Evolutionary conservation across 2,888 invertebrate genomes (phyloP).

Genomic region (Machimus rusticus): DNA sequence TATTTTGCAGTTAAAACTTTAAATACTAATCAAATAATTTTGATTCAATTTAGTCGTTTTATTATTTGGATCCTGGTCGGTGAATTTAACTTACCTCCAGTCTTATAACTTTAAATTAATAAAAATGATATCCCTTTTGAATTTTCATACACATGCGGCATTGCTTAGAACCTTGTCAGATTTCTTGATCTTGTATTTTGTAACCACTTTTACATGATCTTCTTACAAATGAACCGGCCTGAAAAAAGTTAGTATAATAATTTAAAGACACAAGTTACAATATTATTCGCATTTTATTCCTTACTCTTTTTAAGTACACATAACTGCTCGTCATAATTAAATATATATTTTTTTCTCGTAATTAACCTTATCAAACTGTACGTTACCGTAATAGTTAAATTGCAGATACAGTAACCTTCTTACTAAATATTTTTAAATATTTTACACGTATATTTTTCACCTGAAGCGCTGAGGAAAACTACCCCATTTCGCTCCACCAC

Average conservation of each 20-base stretch:
- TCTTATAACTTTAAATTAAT: too few relatives aligned
- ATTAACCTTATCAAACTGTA: conserved; percentile 34
- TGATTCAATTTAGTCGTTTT: too few relatives aligned
- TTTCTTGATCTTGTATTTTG: not conserved
- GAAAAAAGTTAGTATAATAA: not conserved
- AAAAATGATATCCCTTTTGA: not conserved
- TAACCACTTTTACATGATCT: not conserved
- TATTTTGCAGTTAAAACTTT: too few relatives aligned
- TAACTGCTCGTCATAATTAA: conserved; percentile 34
- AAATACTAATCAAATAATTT: too few relatives aligned
- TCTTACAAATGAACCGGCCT: not conserved
- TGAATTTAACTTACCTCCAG: too few relatives aligned
- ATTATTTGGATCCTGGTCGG: too few relatives aligned
- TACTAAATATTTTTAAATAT: conserved; percentile 16
- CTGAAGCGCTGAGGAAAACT: not conserved
- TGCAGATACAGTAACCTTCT: conserved; percentile 18
- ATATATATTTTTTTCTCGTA: conserved; percentile 26
- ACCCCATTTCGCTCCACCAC: not conserved
- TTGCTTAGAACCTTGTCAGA: not conserved
- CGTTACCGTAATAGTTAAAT: conserved; percentile 32
- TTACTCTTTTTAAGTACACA: conserved; percentile 39
- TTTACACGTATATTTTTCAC: conserved; percentile 23
- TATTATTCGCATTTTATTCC: conserved; percentile 34
- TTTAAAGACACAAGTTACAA: not conserved
- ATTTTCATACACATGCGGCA: not conserved